Conservation (phyloP, 2,113 vertebrate genomes). For the Otus sunia region DNA sequence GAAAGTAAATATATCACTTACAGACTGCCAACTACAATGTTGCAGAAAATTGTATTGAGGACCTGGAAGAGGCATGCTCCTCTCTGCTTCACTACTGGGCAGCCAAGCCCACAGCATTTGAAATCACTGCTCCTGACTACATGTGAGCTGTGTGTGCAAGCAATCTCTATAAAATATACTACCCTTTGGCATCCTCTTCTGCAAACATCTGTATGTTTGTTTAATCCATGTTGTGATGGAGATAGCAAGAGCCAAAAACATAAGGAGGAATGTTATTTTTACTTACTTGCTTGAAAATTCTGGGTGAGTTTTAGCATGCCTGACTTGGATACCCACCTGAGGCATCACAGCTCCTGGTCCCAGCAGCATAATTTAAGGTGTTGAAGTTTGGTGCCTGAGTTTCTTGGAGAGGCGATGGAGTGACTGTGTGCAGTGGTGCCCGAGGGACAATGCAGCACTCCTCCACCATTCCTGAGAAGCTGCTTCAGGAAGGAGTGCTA, state of each 20-base stretch:
- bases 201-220: background rate
- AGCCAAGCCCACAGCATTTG: background rate
- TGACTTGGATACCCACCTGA: background rate
- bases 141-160: background rate
- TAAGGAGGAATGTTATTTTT: background rate
- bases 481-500: background rate
- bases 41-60: background rate
- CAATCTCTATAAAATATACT: background rate
- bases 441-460: accelerated
- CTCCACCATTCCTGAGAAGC: background rate
- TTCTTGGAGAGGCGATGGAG: background rate
- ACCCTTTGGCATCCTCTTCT: background rate
- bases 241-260: background rate
- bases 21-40: background rate
- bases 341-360: background rate
- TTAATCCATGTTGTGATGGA: background rate
- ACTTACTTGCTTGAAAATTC: background rate
- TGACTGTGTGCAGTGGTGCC: background rate
- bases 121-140: background rate
- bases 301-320: background rate
- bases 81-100: background rate
- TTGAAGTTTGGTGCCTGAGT: background rate
- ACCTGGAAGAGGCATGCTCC: background rate
- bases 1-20: background rate
- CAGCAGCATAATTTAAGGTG: background rate